Evolutionary conservation across 2,113 vertebrate genomes (phyloP).

Genomic region (Argyrosomus japonicus): DNA sequence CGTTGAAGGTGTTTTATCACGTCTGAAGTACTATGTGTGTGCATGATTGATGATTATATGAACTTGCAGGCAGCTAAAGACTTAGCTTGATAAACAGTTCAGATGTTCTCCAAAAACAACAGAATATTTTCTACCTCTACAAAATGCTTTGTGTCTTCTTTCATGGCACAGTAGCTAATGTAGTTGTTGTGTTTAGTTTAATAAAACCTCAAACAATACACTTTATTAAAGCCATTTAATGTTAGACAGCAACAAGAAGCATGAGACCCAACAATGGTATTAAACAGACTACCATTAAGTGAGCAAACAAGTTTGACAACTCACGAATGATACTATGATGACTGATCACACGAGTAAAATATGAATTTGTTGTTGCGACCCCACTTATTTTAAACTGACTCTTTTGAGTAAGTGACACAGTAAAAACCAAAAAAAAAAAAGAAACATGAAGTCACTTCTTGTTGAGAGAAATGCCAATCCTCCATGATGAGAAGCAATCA

Average conservation of each 20-base stretch:
- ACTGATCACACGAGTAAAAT: slow-evolving; percentile 83
- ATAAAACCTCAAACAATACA: slow-evolving; percentile 28
- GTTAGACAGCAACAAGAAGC: slow-evolving; percentile 90
- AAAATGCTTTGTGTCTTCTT: background rate
- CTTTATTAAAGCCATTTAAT: slow-evolving; percentile 80
- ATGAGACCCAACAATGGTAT: slow-evolving; percentile 84
- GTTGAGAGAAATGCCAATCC: slow-evolving; percentile 41
- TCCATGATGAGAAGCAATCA: slow-evolving; percentile 31
- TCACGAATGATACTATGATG: slow-evolving; percentile 66
- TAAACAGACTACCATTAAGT: slow-evolving; percentile 63
- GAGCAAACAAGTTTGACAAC: slow-evolving; percentile 78
- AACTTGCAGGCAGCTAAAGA: background rate
- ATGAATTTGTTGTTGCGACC: slow-evolving; percentile 71
- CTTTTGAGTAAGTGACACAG: slow-evolving; percentile 45
- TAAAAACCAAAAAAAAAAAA: slow-evolving; percentile 43
- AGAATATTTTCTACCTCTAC: slow-evolving; percentile 29
- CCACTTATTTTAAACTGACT: slow-evolving; percentile 50
- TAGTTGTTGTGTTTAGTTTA: background rate
- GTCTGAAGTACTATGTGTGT: background rate
- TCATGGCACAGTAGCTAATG: background rate
- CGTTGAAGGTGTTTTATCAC: background rate
- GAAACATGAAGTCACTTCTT: slow-evolving; percentile 45
- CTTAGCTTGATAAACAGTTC: background rate
- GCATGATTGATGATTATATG: background rate
- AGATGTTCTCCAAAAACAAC: background rate